phyloP scores from a whole-genome alignment of 2,797 vertebrate species.

The Sphenopsis melanotis region DNA sequence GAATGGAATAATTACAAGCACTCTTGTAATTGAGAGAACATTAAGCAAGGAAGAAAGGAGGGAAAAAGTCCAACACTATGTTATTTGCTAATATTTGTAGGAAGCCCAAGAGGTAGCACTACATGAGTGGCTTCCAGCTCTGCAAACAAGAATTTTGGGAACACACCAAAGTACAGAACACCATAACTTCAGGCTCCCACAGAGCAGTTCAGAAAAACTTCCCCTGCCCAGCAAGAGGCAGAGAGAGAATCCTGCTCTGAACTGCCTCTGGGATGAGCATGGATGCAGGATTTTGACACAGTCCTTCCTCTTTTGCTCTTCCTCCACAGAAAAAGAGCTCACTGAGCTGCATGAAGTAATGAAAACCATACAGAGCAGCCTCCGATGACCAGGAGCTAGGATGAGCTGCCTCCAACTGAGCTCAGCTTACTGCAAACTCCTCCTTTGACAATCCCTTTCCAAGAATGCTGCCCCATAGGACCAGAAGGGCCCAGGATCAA shows the following conservation, averaged over 20 bases:
- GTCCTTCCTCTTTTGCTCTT: background rate
- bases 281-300: background rate
- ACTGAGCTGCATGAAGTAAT: background rate
- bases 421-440: background rate
- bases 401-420: fast-evolving
- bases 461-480: background rate
- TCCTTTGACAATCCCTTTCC: background rate
- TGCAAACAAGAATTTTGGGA: fast-evolving
- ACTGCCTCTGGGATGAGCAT: background rate
- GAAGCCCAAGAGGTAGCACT: background rate
- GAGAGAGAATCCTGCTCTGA: background rate
- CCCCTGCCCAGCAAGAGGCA: background rate
- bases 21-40: background rate
- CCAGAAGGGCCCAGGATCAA: background rate
- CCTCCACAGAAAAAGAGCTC: background rate
- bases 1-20: background rate
- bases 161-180: background rate
- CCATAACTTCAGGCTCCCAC: background rate
- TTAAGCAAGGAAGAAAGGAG: background rate
- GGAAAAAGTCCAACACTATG: background rate
- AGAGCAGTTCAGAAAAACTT: background rate
- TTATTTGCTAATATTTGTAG: background rate
- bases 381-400: background rate
- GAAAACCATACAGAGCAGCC: background rate
- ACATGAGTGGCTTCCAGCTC: background rate